These are phyloP conservation scores for Polypedilum vanderplanki DNA, from an alignment of 1,140 invertebrate genomes.

Conservation along the genomic window DNA sequence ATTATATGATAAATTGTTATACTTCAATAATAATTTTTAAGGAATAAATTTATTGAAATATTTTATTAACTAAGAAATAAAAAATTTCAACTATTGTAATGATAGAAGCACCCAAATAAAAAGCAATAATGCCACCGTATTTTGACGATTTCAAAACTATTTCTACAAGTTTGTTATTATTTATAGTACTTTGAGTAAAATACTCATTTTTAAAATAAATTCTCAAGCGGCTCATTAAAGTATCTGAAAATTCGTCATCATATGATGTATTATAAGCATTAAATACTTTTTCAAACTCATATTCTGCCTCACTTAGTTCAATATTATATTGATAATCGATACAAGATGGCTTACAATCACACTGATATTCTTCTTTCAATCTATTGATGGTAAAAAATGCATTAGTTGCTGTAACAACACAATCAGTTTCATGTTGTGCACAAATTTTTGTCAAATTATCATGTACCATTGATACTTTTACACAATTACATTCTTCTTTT, in stretches of 20 bases:
- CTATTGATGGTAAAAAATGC: background rate
- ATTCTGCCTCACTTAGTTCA: background rate
- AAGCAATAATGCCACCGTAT: background rate
- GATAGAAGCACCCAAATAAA: background rate
- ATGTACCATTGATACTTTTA: background rate
- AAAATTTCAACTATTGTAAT: background rate
- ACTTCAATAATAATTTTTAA: too few species aligned
- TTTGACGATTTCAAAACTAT: background rate
- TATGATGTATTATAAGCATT: background rate
- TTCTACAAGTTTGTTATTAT: background rate
- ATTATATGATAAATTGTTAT: too few species aligned
- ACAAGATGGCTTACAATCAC: slow-evolving; percentile 14
- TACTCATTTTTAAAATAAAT: background rate
- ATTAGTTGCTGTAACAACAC: background rate
- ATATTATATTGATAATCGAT: background rate
- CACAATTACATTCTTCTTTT: background rate
- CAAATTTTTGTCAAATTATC: background rate
- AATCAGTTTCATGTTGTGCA: background rate
- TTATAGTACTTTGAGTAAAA: background rate
- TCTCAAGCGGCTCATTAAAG: background rate
- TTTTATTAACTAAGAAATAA: background rate
- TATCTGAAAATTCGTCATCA: background rate
- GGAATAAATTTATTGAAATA: too few species aligned
- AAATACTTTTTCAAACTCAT: background rate
- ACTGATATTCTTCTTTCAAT: background rate